phyloP scores from a whole-genome alignment of 2,113 vertebrate species.

The Pedionomus torquatus region DNA sequence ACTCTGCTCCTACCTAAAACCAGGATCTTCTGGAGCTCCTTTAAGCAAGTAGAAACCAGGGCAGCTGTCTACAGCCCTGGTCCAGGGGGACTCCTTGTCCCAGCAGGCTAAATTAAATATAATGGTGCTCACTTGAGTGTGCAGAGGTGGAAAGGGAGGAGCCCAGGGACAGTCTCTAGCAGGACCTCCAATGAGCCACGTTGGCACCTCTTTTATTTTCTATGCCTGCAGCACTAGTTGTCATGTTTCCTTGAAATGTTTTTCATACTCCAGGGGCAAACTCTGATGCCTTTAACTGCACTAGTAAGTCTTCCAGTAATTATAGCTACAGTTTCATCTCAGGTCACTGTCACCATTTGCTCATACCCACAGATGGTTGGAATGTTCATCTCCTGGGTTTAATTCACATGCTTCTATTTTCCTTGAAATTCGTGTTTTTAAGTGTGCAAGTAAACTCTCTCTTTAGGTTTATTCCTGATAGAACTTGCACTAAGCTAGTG shows the following conservation, averaged over 20 bases:
- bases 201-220: background rate
- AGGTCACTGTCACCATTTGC: background rate
- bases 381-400: background rate
- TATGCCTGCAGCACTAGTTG: background rate
- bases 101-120: background rate
- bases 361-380: background rate
- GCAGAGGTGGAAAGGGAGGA: background rate
- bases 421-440: background rate
- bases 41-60: background rate
- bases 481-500: background rate
- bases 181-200: background rate
- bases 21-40: background rate
- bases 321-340: background rate
- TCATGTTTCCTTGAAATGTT: background rate
- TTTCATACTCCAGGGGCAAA: background rate
- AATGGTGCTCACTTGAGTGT: background rate
- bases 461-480: background rate
- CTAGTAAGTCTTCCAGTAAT: background rate
- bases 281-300: background rate
- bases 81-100: background rate
- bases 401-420: background rate
- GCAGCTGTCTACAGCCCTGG: background rate
- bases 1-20: background rate
- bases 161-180: background rate
- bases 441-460: background rate